Evolutionary conservation across 2,113 vertebrate species (phyloP).

Genomic region (Blennius ocellaris): DNA sequence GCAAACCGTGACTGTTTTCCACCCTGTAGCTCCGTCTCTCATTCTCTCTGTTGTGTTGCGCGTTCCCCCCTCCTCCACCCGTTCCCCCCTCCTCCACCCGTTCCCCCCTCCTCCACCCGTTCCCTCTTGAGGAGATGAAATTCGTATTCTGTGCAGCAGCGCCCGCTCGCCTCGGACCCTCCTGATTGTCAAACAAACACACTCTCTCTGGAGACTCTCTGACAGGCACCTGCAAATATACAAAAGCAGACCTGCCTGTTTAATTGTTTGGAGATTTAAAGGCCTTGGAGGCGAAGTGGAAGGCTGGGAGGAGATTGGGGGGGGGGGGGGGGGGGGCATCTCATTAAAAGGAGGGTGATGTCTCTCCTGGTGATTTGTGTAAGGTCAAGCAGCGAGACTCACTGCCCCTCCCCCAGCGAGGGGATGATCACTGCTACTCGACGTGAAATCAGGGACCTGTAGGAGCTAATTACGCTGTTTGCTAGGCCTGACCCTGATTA

Average conservation of each 20-base stretch:
- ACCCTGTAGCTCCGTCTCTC: slow-evolving; percentile 5
- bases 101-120: not conserved
- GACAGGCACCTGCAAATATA: not conserved
- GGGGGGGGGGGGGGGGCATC: not conserved
- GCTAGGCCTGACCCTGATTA: too few species aligned
- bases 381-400: slow-evolving; percentile 26
- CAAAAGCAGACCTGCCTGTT: slow-evolving; percentile 27
- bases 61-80: too few species aligned
- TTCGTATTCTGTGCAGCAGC: slow-evolving; percentile 48
- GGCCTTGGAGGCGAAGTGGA: slow-evolving; percentile 48
- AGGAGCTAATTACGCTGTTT: not conserved
- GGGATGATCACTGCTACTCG: slow-evolving; percentile 32
- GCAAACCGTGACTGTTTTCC: slow-evolving; percentile 10
- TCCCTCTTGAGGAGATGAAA: slow-evolving; percentile 15
- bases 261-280: slow-evolving; percentile 59
- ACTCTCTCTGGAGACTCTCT: not conserved
- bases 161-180: slow-evolving; percentile 8
- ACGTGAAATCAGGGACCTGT: slow-evolving; percentile 21
- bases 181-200: slow-evolving; percentile 18
- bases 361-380: slow-evolving; percentile 40
- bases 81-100: not conserved
- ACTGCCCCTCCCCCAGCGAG: not conserved
- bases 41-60: slow-evolving; percentile 9
- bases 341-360: slow-evolving; percentile 44
- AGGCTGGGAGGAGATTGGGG: too few species aligned